Evolutionary conservation across 2,888 invertebrate genomes (phyloP).

Genomic region (Amphipoea lucens): DNA sequence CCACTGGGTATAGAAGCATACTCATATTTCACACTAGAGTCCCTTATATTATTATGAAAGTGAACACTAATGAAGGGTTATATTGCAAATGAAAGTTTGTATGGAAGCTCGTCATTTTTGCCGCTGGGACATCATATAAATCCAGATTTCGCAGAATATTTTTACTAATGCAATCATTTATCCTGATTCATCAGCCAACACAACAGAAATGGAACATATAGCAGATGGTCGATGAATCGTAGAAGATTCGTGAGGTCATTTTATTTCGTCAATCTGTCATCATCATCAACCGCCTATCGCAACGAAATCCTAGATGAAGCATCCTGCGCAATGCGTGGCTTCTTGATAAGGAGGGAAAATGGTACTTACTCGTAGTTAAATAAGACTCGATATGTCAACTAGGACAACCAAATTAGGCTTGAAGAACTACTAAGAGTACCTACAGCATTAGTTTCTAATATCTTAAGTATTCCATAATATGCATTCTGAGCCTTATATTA

Average conservation of each 20-base stretch:
- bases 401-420: background rate
- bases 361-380: background rate
- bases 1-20: too few relatives aligned
- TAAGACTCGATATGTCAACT: too few relatives aligned
- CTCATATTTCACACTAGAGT: too few relatives aligned
- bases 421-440: background rate
- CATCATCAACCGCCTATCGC: conserved; percentile 10
- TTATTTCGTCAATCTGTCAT: conserved; percentile 31
- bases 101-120: too few relatives aligned
- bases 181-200: background rate
- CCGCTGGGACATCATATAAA: background rate
- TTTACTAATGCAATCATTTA: background rate
- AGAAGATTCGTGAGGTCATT: background rate
- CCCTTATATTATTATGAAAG: too few relatives aligned
- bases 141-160: background rate
- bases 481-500: too few relatives aligned
- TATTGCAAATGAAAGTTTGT: too few relatives aligned
- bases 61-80: too few relatives aligned
- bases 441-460: background rate
- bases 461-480: background rate
- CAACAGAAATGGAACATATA: background rate
- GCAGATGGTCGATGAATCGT: background rate
- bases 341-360: conserved; percentile 16
- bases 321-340: conserved; percentile 25
- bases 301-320: conserved; percentile 33